Evolutionary conservation across 2,113 vertebrate species (phyloP).

Genomic region (Turdus rufiventris): DNA sequence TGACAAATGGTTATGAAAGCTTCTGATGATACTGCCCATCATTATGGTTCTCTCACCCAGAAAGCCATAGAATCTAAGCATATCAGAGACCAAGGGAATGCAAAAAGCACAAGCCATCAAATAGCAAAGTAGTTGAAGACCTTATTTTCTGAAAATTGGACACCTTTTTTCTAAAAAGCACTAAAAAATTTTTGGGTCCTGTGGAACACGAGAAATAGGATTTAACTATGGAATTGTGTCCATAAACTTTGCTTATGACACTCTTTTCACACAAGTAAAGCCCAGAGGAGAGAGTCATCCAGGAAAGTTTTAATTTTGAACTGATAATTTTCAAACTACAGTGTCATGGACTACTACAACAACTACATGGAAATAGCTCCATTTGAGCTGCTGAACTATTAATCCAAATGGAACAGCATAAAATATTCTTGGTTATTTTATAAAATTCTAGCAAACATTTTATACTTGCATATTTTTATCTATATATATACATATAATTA

Average conservation of each 20-base stretch:
- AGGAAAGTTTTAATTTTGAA: neutral
- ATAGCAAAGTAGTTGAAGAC: neutral
- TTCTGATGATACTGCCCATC: neutral
- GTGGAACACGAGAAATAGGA: neutral
- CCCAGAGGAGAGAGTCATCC: neutral
- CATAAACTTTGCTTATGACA: neutral
- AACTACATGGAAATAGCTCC: neutral
- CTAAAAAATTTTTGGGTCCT: neutral
- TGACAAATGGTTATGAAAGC: neutral
- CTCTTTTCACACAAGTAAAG: neutral
- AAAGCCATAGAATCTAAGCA: neutral
- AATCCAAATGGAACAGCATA: neutral
- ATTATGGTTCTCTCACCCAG: neutral
- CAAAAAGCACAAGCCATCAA: neutral
- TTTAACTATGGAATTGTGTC: neutral
- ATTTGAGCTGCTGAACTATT: neutral
- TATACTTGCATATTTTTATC: neutral
- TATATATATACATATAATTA: neutral
- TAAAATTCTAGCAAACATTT: neutral
- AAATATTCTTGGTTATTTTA: neutral
- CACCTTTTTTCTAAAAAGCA: neutral
- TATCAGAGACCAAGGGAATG: neutral
- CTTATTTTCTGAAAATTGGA: neutral
- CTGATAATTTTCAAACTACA: neutral
- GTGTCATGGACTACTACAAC: neutral